A percentile compares a stretch with the other conserved stretches of the same genome.
phyloP scores from a whole-genome alignment of 2,888 invertebrate genomes.

The Tillus elongatus region DNA sequence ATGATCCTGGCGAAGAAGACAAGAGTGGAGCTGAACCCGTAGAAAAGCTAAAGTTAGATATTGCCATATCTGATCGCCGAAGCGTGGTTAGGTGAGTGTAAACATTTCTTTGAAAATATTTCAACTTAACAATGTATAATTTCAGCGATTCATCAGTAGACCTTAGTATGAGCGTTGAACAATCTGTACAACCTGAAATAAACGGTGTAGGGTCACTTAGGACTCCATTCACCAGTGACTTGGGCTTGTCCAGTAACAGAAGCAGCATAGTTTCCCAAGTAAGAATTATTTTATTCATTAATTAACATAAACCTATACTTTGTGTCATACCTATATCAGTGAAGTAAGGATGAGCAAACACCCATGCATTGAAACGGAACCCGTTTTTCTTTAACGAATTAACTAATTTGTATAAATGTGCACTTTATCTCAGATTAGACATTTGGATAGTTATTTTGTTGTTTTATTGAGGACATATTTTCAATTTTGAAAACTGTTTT shows the following conservation, averaged over 20 bases:
- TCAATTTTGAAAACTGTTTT: too few relatives aligned
- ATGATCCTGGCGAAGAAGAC: conserved; percentile 36
- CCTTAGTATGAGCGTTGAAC: conserved; percentile 46
- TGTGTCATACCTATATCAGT: too few relatives aligned
- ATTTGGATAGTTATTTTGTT: too few relatives aligned
- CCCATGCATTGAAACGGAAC: too few relatives aligned
- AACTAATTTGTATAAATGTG: too few relatives aligned
- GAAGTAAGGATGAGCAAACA: too few relatives aligned
- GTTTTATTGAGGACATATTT: too few relatives aligned
- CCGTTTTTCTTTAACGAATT: too few relatives aligned
- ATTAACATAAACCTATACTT: not conserved
- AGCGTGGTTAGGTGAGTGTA: conserved; percentile 38
- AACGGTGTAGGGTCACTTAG: conserved; percentile 29
- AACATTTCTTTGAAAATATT: not conserved
- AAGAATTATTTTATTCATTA: conserved; percentile 11
- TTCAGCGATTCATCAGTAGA: conserved; percentile 51
- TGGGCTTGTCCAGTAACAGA: conserved; percentile 51
- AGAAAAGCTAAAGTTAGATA: conserved; percentile 35
- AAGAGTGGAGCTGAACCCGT: conserved; percentile 28
- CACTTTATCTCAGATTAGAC: too few relatives aligned
- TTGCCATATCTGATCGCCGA: conserved; percentile 35
- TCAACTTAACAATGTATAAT: conserved; percentile 13
- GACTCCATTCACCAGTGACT: conserved; percentile 53
- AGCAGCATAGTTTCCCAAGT: conserved; percentile 51
- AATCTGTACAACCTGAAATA: conserved; percentile 16